phyloP scores from a whole-genome alignment of 2,888 invertebrate species.

The Camponotus fellah region DNA sequence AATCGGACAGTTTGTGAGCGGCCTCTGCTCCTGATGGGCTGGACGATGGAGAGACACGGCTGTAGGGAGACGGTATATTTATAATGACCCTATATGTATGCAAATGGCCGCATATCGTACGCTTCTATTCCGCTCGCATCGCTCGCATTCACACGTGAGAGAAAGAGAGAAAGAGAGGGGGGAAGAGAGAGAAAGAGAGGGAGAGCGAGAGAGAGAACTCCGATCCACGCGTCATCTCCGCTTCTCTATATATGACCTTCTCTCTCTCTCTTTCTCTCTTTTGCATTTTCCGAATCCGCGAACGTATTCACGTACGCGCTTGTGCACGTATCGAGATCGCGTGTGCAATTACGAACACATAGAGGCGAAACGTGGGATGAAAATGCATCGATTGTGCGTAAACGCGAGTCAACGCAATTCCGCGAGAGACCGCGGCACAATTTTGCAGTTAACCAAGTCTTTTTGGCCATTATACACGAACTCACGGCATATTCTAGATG shows the following conservation, averaged over 20 bases:
- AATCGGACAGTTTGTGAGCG: conserved; percentile 81
- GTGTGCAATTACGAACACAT: conserved; percentile 55
- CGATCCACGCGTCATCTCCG: conserved; percentile 70
- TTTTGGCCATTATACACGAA: conserved; percentile 43
- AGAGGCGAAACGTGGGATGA: conserved; percentile 41
- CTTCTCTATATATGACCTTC: conserved; percentile 15
- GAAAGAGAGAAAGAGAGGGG: conserved; percentile 82
- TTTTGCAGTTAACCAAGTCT: conserved; percentile 61
- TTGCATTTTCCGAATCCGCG: conserved; percentile 32
- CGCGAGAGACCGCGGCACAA: conserved; percentile 61
- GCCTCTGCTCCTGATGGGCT: conserved; percentile 80
- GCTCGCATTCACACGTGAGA: conserved; percentile 79
- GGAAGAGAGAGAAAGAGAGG: conserved; percentile 81
- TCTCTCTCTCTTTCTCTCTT: conserved; percentile 13
- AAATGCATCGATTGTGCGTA: conserved; percentile 80
- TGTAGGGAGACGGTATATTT: conserved; percentile 82
- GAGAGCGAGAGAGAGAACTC: conserved; percentile 31
- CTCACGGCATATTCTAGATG: conserved; percentile 24
- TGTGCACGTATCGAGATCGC: conserved; percentile 35
- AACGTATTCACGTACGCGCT: conserved; percentile 9
- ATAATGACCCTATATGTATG: conserved; percentile 86
- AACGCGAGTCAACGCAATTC: conserved; percentile 68
- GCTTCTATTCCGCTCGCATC: conserved; percentile 82
- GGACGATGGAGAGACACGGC: conserved; percentile 80
- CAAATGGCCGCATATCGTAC: conserved; percentile 86